These are phyloP conservation scores for Omphaloscelis lunosa DNA, from an alignment of 2,888 invertebrate genomes.

Conservation along the genomic window DNA sequence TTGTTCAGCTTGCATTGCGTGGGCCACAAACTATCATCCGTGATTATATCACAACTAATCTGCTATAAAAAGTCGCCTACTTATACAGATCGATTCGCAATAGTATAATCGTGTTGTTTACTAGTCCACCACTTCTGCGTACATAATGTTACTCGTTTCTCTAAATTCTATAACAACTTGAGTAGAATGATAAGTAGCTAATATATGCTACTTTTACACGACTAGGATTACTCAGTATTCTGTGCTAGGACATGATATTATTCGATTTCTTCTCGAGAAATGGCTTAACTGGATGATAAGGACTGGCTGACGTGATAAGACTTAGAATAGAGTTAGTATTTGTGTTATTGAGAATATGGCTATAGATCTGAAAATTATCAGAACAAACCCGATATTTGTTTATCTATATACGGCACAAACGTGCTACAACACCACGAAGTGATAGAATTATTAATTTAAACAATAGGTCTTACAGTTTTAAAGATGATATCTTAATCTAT, in stretches of 20 bases:
- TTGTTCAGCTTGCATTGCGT: neutral
- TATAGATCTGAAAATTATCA: neutral
- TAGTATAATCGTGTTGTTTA: conserved; percentile 24
- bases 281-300: conserved; percentile 49
- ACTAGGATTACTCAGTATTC: conserved; percentile 45
- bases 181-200: conserved; percentile 52
- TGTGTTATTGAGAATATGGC: neutral
- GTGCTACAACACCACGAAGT: neutral
- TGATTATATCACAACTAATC: neutral
- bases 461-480: neutral
- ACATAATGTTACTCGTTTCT: conserved; percentile 39
- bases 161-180: conserved; percentile 48
- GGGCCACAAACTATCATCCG: neutral
- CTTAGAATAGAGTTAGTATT: conserved; percentile 8
- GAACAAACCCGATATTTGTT: neutral
- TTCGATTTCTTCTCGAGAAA: conserved; percentile 51
- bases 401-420: neutral
- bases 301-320: conserved; percentile 38
- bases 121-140: conserved; percentile 13
- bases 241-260: conserved; percentile 26
- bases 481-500: neutral
- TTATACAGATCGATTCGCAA: neutral
- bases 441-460: conserved; percentile 1
- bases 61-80: neutral
- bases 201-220: conserved; percentile 32